Percentiles rank a stretch among this genome's conserved stretches.
Conservation (phyloP, 2,888 invertebrate species). For the Platycheirus rosarum region DNA sequence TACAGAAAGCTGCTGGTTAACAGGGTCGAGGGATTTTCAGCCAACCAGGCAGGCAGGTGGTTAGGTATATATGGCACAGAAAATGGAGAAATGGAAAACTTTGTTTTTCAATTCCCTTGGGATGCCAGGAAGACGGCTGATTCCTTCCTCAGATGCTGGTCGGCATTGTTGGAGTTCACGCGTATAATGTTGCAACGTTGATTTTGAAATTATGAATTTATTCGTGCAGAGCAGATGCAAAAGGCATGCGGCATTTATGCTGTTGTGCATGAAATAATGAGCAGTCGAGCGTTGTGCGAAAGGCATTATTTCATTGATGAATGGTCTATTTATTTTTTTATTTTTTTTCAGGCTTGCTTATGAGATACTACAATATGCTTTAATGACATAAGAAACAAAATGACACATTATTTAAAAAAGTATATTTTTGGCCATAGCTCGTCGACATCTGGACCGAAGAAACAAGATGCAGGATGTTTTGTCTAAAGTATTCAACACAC, state of each 20-base stretch:
- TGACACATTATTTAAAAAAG: too few relatives aligned
- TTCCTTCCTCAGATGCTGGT: constrained; percentile 20
- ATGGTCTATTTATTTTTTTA: too few relatives aligned
- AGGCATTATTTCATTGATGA: not conserved
- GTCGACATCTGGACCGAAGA: too few relatives aligned
- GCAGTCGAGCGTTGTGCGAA: constrained; percentile 18
- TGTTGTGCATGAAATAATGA: constrained; percentile 22
- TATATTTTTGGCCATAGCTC: too few relatives aligned
- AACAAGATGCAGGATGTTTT: too few relatives aligned
- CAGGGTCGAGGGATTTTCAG: constrained; percentile 7
- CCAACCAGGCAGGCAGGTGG: not conserved
- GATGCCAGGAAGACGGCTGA: not conserved
- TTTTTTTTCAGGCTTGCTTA: too few relatives aligned
- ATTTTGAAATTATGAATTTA: constrained; percentile 19
- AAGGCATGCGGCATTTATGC: constrained; percentile 2
- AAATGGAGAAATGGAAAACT: constrained; percentile 6
- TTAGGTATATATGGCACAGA: not conserved
- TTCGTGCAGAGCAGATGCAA: not conserved
- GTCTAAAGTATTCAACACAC: too few relatives aligned
- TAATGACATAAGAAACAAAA: too few relatives aligned
- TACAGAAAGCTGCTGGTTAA: constrained; percentile 12
- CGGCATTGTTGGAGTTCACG: constrained; percentile 15
- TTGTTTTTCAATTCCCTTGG: constrained; percentile 12
- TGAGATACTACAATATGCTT: too few relatives aligned
- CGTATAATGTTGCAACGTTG: constrained; percentile 13